A percentile compares a stretch with the other conserved stretches of the same genome.
phyloP scores from a whole-genome alignment of 2,113 vertebrate genomes.

The Channa maculata region DNA sequence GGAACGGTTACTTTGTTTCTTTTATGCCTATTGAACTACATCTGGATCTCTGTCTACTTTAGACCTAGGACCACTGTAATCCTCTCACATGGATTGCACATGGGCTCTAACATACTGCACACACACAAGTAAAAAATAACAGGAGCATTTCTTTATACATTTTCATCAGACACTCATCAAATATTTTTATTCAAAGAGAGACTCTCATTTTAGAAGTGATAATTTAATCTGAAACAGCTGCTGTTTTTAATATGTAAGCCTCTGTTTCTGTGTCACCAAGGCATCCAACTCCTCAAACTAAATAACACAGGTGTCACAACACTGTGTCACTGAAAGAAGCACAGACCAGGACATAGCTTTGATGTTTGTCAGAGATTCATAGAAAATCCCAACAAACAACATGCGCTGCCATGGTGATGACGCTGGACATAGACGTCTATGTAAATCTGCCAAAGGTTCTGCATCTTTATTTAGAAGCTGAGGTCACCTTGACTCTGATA shows the following conservation, averaged over 20 bases:
- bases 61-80: slow-evolving; percentile 27
- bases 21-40: not conserved
- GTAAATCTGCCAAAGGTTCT: slow-evolving; percentile 19
- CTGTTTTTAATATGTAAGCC: slow-evolving; percentile 5
- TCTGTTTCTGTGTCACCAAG: slow-evolving; percentile 8
- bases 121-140: slow-evolving; percentile 13
- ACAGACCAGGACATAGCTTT: slow-evolving; percentile 8
- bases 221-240: slow-evolving; percentile 20
- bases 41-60: slow-evolving; percentile 16
- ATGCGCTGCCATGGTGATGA: not conserved
- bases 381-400: slow-evolving; percentile 20
- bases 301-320: not conserved
- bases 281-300: not conserved
- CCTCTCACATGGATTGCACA: slow-evolving; percentile 2
- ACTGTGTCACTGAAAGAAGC: not conserved
- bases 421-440: not conserved
- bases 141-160: slow-evolving; percentile 3
- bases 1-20: slow-evolving; percentile 24
- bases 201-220: not conserved
- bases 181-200: not conserved
- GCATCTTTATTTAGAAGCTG: slow-evolving; percentile 46
- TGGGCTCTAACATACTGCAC: not conserved
- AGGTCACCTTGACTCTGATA: slow-evolving; percentile 33
- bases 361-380: slow-evolving; percentile 14
- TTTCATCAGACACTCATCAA: slow-evolving; percentile 3